Evolutionary conservation across 2,888 invertebrate species (phyloP).

Genomic region (Saturnia pavonia): DNA sequence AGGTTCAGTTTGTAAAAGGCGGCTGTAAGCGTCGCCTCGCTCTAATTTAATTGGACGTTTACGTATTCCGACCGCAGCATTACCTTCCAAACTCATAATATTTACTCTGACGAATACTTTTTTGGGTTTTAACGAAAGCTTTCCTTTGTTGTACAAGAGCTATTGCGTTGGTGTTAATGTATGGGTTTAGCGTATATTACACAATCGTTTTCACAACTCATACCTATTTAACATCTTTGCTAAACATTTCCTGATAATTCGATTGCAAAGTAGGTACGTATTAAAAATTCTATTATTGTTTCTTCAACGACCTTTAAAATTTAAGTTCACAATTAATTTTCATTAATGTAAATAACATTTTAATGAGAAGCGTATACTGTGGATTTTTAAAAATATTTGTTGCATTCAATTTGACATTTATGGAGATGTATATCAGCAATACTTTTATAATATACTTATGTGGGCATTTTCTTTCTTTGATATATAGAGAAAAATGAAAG

Average conservation of each 20-base stretch:
- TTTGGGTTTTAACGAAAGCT: slow-evolving; percentile 8
- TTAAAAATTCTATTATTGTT: background rate
- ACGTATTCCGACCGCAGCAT: slow-evolving; percentile 32
- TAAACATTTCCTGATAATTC: slow-evolving; percentile 7
- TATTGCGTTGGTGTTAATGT: slow-evolving; percentile 11
- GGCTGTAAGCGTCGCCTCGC: slow-evolving; percentile 17
- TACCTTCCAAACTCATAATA: slow-evolving; percentile 23
- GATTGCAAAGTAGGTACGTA: background rate
- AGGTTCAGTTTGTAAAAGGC: slow-evolving; percentile 17
- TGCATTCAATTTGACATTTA: background rate
- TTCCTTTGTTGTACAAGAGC: slow-evolving; percentile 4
- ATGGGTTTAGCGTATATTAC: background rate
- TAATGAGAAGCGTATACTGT: background rate
- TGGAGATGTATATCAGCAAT: background rate
- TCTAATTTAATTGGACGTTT: slow-evolving; percentile 32
- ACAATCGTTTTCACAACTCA: background rate
- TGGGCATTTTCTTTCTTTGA: background rate
- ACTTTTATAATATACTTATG: background rate
- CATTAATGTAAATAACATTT: background rate
- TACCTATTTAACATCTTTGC: background rate
- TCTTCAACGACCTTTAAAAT: background rate
- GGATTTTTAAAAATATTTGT: too few species aligned
- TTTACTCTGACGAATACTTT: slow-evolving; percentile 11
- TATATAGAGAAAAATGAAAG: background rate
- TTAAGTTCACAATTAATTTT: background rate